A percentile compares a stretch with the other conserved stretches of the same genome.
These are phyloP conservation scores for Caenorhabditis macrosperma DNA, from an alignment of 2,888 invertebrate genomes.

Conservation along the genomic window DNA sequence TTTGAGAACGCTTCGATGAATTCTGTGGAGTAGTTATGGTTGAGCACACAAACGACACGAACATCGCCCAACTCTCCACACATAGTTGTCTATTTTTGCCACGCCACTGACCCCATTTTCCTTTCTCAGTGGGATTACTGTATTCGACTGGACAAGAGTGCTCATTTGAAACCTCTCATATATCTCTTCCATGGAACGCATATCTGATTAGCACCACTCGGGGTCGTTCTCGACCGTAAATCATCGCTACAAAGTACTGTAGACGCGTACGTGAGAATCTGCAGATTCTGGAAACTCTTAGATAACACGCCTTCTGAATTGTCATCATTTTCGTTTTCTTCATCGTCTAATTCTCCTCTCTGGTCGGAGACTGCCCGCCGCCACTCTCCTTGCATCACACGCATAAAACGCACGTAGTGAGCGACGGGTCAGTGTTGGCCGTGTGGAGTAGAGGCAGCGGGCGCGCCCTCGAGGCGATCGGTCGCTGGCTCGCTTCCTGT, in stretches of 20 bases:
- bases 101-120: no score
- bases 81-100: neutral
- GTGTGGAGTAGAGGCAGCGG: constrained; percentile 35
- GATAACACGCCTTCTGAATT: constrained; percentile 47
- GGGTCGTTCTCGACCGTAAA: neutral
- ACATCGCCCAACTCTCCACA: neutral
- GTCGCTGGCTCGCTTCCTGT: constrained; percentile 34
- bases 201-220: neutral
- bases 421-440: neutral
- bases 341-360: constrained; percentile 13
- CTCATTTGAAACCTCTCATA: no score
- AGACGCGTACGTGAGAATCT: constrained; percentile 25
- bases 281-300: constrained; percentile 4
- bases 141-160: no score
- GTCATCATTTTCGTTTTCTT: constrained; percentile 33
- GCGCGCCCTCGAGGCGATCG: neutral
- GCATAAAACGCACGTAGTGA: neutral
- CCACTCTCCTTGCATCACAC: neutral
- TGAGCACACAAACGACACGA: neutral
- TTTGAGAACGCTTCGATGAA: neutral
- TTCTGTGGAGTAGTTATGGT: neutral
- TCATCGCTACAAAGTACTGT: constrained; percentile 26
- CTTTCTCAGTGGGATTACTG: no score
- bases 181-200: no score
- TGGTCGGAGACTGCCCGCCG: neutral